Base-by-base conservation (phyloP, 2,113 vertebrate species). In the Centropristis striata region DNA sequence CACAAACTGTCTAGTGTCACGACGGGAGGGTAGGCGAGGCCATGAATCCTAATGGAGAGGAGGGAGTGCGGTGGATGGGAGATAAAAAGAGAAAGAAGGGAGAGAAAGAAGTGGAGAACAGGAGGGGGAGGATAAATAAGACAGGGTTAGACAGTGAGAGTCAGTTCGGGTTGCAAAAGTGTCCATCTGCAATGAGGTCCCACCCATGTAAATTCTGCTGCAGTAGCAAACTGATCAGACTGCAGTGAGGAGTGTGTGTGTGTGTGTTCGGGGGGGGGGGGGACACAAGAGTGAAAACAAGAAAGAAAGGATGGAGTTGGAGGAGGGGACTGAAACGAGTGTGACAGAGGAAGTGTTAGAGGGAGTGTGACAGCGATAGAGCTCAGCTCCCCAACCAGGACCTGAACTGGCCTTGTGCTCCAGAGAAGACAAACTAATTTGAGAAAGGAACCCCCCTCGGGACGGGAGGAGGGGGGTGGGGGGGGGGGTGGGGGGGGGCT, bases 201-300 rank as follows among this genome's bases (percentile, higher is more conserved):
- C 86, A 50, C 69, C 85, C 78, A 54, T 58, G 46, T 47, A 47
- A 27, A 67, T 68, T 69, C 23, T 90, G 75, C 88, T 78, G 83
- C 90, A 82, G 85, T n/a, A 64, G 86, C 57, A 74, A 75, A 86
- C 13, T 0, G 51, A 85, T 78, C 76, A 75, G 79, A 86, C 83
- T 88, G 85, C 86, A 82, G 78, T 27, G 64, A 75, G 64, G 87
- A 75, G 47, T 64, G 42, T 27, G 37, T 16, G 41, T 57, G 21
- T 4, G 57, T n/a, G n/a, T n/a, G n/a, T n/a, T n/a, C 36, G 20
- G 42, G 55, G 76, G 49, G 54, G 54, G 27, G 59, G 71, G 54
- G 65, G 58, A 78, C 49, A 49, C 71, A 61, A 41, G 37, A 68
- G 23, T 47, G 51, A 50, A 42, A 54, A 58, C 18, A 49, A 23